phyloP scores from a whole-genome alignment of 2,888 invertebrate species.

The Epistrophe grossulariae region DNA sequence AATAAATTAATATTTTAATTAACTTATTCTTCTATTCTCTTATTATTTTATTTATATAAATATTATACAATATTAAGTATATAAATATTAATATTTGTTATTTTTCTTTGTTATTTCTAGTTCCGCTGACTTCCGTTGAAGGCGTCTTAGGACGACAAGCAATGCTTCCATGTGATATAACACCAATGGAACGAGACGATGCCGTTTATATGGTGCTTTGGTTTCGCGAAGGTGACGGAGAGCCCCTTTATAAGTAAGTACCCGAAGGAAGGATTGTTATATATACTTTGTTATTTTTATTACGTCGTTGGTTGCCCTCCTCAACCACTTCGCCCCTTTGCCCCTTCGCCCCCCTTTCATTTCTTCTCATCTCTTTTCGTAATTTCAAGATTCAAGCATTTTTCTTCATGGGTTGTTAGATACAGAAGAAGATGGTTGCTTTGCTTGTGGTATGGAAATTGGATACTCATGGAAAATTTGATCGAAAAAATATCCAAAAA shows the following conservation, averaged over 20 bases:
- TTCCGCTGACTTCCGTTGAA: conserved; percentile 91
- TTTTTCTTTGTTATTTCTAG: conserved; percentile 84
- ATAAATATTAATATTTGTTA: conserved; percentile 14
- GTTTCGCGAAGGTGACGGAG: conserved; percentile 93
- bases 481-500: conserved; percentile 59
- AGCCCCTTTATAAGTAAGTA: conserved; percentile 92
- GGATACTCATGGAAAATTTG: conserved; percentile 63
- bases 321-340: not conserved
- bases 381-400: conserved; percentile 7
- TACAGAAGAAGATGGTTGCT: conserved; percentile 27
- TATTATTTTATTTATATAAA: too few species aligned
- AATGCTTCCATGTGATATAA: conserved; percentile 94
- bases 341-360: not conserved
- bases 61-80: too few species aligned
- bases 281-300: conserved; percentile 36
- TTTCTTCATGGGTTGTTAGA: conserved; percentile 19
- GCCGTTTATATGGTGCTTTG: conserved; percentile 94
- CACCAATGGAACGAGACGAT: conserved; percentile 90
- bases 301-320: conserved; percentile 37
- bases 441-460: conserved; percentile 44
- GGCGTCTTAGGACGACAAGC: conserved; percentile 93
- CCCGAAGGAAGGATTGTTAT: conserved; percentile 29
- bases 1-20: too few species aligned
- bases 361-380: not conserved
- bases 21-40: too few species aligned